Conservation (phyloP, 2,888 invertebrate genomes). For the Meliscaeva auricollis region DNA sequence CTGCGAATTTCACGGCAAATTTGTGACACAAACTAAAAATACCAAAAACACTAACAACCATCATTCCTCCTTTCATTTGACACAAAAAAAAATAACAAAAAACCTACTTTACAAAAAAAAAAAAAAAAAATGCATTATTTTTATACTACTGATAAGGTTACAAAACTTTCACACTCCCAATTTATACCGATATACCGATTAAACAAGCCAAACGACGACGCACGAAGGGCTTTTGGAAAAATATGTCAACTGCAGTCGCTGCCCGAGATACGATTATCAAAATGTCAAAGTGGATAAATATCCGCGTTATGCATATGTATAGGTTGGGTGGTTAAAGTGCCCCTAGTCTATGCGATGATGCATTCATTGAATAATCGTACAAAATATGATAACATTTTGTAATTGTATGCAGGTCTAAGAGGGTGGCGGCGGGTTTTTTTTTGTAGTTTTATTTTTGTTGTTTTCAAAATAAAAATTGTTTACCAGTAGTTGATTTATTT, state of each 20-base stretch:
- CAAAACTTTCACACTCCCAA: constrained; percentile 21
- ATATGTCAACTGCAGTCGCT: constrained; percentile 48
- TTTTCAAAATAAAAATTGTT: constrained; percentile 58
- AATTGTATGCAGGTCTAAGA: constrained; percentile 5
- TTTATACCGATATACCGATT: neutral
- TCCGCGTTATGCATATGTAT: constrained; percentile 7
- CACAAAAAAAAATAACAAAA: constrained; percentile 22
- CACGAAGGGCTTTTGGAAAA: neutral
- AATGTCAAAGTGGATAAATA: constrained; percentile 57
- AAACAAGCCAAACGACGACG: constrained; percentile 1
- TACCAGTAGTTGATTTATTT: constrained; percentile 82
- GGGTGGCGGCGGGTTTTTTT: constrained; percentile 28
- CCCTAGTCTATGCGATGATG: constrained; percentile 47
- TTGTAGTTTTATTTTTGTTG: constrained; percentile 34
- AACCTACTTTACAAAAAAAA: neutral
- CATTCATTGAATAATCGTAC: constrained; percentile 64
- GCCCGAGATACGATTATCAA: constrained; percentile 48
- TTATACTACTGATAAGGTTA: constrained; percentile 63
- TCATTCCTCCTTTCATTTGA: neutral
- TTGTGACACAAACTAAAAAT: constrained; percentile 11
- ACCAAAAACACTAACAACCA: neutral
- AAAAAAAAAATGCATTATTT: constrained; percentile 51
- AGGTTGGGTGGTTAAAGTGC: neutral
- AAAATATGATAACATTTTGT: constrained; percentile 52
- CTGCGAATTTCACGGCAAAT: constrained; percentile 41